These are phyloP conservation scores for Perodicticus potto DNA, from an alignment of 2,797 vertebrate genomes.

Conservation along the genomic window DNA sequence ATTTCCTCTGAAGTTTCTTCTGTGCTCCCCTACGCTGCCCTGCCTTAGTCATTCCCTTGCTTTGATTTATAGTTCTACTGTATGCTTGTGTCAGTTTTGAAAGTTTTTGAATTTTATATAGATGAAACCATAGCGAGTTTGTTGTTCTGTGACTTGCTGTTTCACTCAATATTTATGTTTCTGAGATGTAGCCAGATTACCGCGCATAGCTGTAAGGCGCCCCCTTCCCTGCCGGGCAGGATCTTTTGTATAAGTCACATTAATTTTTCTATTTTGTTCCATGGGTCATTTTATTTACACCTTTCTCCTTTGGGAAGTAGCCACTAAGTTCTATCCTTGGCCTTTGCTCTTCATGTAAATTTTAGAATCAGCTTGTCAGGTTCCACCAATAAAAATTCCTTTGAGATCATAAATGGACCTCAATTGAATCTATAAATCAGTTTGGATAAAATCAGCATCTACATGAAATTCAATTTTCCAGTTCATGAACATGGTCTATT, in stretches of 20 bases:
- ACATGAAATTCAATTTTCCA: neutral
- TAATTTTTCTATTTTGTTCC: neutral
- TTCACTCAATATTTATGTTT: neutral
- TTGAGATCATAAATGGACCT: neutral
- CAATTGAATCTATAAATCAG: neutral
- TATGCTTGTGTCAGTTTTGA: neutral
- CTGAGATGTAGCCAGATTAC: constrained; percentile 8
- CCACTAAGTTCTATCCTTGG: neutral
- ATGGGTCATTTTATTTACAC: neutral
- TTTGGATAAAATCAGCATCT: neutral
- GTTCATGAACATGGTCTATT: neutral
- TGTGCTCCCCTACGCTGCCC: neutral
- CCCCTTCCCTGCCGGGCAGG: neutral
- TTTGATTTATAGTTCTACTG: neutral
- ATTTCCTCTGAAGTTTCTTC: neutral
- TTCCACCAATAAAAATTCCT: neutral
- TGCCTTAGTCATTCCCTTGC: neutral
- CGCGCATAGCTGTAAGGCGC: neutral
- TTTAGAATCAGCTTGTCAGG: constrained; percentile 19
- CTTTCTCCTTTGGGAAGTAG: neutral
- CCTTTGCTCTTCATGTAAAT: neutral
- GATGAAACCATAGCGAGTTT: neutral
- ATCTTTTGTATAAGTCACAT: neutral
- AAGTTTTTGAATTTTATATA: constrained; percentile 20
- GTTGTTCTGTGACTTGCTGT: neutral